phyloP scores from a whole-genome alignment of 2,797 vertebrate species.

The Coregonus suidteri region DNA sequence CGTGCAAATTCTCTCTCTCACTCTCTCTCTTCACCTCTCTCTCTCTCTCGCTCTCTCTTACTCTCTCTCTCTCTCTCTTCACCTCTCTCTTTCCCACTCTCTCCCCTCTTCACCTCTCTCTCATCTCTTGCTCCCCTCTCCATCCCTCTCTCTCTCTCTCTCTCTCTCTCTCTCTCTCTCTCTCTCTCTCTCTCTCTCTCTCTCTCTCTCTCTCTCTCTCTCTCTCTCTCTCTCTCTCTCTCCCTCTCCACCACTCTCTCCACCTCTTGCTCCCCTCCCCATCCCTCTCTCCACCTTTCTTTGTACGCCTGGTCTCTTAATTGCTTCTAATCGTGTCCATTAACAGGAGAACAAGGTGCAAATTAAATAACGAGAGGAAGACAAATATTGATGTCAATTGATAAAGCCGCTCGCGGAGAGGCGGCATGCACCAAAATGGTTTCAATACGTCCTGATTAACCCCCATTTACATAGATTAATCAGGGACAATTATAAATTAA shows the following conservation, averaged over 20 bases:
- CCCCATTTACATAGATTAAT: slow-evolving; percentile 76
- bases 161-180: neutral
- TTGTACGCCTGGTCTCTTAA: slow-evolving; percentile 77
- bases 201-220: slow-evolving; percentile 21
- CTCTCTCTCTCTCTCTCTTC: slow-evolving; percentile 1
- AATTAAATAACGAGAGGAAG: slow-evolving; percentile 74
- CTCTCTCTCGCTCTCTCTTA: slow-evolving; percentile 29
- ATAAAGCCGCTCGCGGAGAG: slow-evolving; percentile 60
- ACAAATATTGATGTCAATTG: slow-evolving; percentile 79
- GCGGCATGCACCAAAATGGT: slow-evolving; percentile 53
- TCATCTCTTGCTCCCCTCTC: slow-evolving; percentile 5
- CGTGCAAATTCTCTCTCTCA: too few relatives aligned
- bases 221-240: slow-evolving; percentile 21
- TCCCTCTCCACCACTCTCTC: slow-evolving; percentile 18
- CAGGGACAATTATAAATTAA: slow-evolving; percentile 69
- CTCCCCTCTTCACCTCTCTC: slow-evolving; percentile 7
- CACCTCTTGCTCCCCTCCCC: slow-evolving; percentile 19
- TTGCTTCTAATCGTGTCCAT: slow-evolving; percentile 87
- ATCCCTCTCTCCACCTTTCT: slow-evolving; percentile 25
- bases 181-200: neutral
- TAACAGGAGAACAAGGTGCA: slow-evolving; percentile 84
- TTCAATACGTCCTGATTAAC: slow-evolving; percentile 71
- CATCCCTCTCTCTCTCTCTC: slow-evolving; percentile 30
- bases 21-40: slow-evolving; percentile 11
- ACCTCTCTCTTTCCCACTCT: slow-evolving; percentile 8